A percentile compares a stretch with the other conserved stretches of the same genome.
Conservation (phyloP, 2,797 vertebrate genomes). For the Pithecia hirsuta region DNA sequence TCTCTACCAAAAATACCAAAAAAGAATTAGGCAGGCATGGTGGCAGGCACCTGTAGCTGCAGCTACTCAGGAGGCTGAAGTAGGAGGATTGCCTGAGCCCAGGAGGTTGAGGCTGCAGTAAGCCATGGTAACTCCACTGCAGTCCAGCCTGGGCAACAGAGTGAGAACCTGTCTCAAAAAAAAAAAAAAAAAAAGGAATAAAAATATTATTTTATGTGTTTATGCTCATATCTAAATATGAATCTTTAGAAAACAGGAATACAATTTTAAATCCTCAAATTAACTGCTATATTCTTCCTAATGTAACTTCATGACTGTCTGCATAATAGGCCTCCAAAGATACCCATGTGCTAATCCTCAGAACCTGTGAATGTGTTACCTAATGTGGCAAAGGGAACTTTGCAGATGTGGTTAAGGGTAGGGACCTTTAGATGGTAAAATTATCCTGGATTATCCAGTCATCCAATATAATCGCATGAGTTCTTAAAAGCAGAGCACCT, state of each 20-base stretch:
- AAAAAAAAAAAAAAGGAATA: background rate
- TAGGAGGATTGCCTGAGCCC: background rate
- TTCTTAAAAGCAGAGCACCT: background rate
- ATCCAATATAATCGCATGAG: background rate
- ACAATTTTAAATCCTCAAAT: background rate
- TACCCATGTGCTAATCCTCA: background rate
- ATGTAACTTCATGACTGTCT: background rate
- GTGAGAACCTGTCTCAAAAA: background rate
- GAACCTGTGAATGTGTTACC: background rate
- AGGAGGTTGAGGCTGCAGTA: background rate
- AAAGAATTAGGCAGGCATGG: background rate
- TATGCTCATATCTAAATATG: background rate
- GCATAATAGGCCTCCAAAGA: background rate
- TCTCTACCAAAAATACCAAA: background rate
- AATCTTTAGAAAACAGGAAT: conserved; percentile 6
- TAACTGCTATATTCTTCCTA: background rate
- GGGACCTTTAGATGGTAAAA: background rate
- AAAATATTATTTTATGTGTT: conserved; percentile 11
- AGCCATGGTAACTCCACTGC: background rate
- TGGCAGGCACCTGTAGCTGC: background rate
- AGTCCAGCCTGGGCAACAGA: background rate
- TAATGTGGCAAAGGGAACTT: background rate
- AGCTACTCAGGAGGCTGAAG: background rate
- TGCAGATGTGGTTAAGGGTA: background rate
- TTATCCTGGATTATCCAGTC: background rate